Percentiles rank a stretch among this genome's conserved stretches.
Conservation (phyloP, 2,888 invertebrate species). For the Imbricaverruca yamaguchii region DNA sequence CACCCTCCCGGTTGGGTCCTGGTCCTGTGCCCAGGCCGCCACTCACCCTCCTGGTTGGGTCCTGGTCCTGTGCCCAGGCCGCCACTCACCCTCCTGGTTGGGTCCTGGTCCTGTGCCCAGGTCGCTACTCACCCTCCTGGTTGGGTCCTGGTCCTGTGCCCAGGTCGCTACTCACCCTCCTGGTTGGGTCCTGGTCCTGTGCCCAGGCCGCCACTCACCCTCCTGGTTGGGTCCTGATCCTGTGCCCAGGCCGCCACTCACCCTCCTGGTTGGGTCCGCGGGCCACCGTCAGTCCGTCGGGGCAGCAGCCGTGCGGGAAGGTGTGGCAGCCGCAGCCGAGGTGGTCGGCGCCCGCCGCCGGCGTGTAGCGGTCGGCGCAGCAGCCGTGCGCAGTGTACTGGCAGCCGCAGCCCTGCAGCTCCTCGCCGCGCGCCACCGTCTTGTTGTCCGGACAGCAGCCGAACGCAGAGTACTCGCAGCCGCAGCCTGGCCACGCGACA, state of each 20-base stretch:
- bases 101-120: too few species aligned
- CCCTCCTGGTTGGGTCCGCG: slow-evolving; percentile 32
- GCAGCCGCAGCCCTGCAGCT: slow-evolving; percentile 50
- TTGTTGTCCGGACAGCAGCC: slow-evolving; percentile 54
- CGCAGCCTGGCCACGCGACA: slow-evolving; percentile 49
- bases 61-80: too few species aligned
- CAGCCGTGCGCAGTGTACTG: slow-evolving; percentile 31
- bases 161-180: neutral
- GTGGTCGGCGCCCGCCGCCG: slow-evolving; percentile 30
- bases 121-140: neutral
- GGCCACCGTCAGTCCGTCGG: slow-evolving; percentile 55
- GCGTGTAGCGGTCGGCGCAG: slow-evolving; percentile 32
- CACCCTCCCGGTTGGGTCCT: too few species aligned
- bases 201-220: neutral
- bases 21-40: too few species aligned
- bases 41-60: too few species aligned
- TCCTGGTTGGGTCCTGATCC: neutral
- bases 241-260: neutral
- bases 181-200: neutral
- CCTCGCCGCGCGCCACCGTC: slow-evolving; percentile 68
- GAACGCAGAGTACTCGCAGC: slow-evolving; percentile 61
- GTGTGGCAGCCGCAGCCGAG: slow-evolving; percentile 78
- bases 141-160: neutral
- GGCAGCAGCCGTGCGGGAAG: slow-evolving; percentile 83
- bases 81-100: too few species aligned